Evolutionary conservation across 2,888 invertebrate genomes (phyloP).

Genomic region (Diarsia brunnea): DNA sequence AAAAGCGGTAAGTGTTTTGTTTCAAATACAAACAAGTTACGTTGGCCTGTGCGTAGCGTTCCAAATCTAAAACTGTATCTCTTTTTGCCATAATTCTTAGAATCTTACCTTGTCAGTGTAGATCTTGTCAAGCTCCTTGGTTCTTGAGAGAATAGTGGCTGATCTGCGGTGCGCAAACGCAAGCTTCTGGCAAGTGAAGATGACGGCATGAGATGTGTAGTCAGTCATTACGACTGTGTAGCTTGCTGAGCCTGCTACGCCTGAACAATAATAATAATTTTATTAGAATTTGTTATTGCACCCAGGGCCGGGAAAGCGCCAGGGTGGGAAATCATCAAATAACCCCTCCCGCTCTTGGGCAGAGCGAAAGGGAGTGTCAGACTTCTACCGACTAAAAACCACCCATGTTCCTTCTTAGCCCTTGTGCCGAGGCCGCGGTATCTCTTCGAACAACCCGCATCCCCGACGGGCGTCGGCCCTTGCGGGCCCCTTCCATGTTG

Average conservation of each 20-base stretch:
- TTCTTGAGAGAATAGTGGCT: constrained; percentile 95
- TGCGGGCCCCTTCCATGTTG: too few species aligned
- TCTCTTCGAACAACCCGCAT: too few species aligned
- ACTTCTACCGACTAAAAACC: too few species aligned
- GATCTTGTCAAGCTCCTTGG: constrained; percentile 93
- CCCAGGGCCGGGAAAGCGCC: too few species aligned
- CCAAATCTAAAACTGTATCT: neutral
- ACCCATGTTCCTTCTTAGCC: too few species aligned
- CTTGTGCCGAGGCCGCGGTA: too few species aligned
- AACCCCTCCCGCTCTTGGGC: too few species aligned
- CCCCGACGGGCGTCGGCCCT: too few species aligned
- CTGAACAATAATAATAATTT: constrained; percentile 79
- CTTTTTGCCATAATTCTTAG: neutral
- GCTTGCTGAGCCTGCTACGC: constrained; percentile 93
- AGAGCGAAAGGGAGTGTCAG: too few species aligned
- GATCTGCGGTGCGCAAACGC: constrained; percentile 94
- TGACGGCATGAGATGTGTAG: constrained; percentile 93
- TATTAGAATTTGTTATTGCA: neutral
- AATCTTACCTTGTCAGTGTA: constrained; percentile 92
- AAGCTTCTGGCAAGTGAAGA: constrained; percentile 95
- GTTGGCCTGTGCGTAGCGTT: neutral
- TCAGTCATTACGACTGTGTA: constrained; percentile 94
- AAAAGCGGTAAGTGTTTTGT: neutral
- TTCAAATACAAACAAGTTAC: neutral
- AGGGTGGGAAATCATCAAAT: too few species aligned